Evolutionary conservation across 23 tunicate species (phyloP).

Genomic region (Ciona savignyi): DNA sequence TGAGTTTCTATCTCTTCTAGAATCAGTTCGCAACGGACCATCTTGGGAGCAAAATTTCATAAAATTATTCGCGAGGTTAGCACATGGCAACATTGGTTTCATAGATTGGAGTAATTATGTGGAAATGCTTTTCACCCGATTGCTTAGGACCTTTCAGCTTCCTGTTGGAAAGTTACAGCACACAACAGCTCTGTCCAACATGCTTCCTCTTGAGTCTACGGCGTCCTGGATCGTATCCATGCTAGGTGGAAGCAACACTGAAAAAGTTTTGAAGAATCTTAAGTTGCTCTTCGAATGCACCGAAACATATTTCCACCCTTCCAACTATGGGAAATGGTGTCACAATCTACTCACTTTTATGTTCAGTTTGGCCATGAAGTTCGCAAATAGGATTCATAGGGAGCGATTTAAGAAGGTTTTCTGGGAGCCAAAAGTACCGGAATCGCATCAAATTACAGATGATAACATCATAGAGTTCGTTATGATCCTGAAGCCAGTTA

Average conservation of each 20-base stretch:
- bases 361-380: slow-evolving; percentile 35
- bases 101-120: slow-evolving; percentile 65
- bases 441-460: slow-evolving; percentile 49
- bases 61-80: slow-evolving; percentile 66
- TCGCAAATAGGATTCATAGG: slow-evolving; percentile 39
- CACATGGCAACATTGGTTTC: slow-evolving; percentile 71
- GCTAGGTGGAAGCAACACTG: slow-evolving; percentile 59
- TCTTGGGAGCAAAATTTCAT: slow-evolving; percentile 65
- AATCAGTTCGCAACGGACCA: slow-evolving; percentile 73
- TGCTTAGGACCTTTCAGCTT: slow-evolving; percentile 46
- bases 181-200: slow-evolving; percentile 34
- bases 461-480: slow-evolving; percentile 65
- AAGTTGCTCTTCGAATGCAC: slow-evolving; percentile 42
- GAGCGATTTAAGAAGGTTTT: slow-evolving; percentile 46
- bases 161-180: slow-evolving; percentile 85
- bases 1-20: slow-evolving; percentile 57
- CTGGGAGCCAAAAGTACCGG: slow-evolving; percentile 71
- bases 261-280: slow-evolving; percentile 36
- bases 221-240: slow-evolving; percentile 62
- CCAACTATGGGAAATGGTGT: slow-evolving; percentile 73
- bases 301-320: slow-evolving; percentile 78
- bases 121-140: slow-evolving; percentile 37
- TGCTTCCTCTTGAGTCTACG: slow-evolving; percentile 42
- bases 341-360: slow-evolving; percentile 37
- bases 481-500: slow-evolving; percentile 58